These are phyloP conservation scores for Alcedo quadribrachys DNA, from an alignment of 2,797 vertebrate genomes.

Conservation along the genomic window DNA sequence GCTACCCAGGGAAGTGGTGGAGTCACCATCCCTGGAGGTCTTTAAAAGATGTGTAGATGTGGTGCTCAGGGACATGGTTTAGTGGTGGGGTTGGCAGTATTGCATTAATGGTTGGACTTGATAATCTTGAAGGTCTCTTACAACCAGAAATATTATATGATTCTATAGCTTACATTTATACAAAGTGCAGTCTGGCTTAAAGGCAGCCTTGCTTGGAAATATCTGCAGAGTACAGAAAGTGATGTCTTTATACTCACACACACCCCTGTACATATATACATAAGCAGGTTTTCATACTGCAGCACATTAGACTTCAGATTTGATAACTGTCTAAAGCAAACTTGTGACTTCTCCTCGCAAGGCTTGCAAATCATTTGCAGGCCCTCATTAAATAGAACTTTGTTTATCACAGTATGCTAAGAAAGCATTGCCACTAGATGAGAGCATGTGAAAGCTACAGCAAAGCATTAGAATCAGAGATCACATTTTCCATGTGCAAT, in stretches of 20 bases:
- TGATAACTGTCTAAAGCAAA: not conserved
- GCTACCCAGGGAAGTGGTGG: not conserved
- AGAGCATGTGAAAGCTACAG: slow-evolving; percentile 44
- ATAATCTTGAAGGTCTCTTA: not conserved
- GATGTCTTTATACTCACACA: not conserved
- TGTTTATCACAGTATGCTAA: slow-evolving; percentile 38
- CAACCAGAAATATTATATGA: not conserved
- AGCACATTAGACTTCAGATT: not conserved
- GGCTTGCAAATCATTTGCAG: slow-evolving; percentile 39
- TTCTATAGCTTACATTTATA: not conserved
- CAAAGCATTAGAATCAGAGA: slow-evolving; percentile 29
- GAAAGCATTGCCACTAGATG: slow-evolving; percentile 53
- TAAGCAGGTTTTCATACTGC: not conserved
- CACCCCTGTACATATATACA: accelerated
- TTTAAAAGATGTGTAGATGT: not conserved
- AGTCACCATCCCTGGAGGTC: not conserved
- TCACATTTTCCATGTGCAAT: slow-evolving; percentile 64
- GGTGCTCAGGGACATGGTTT: not conserved
- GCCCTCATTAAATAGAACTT: slow-evolving; percentile 27
- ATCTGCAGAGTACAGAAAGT: not conserved
- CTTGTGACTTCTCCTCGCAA: not conserved
- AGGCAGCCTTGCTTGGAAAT: not conserved
- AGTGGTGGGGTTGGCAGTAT: not conserved
- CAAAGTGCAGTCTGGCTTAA: not conserved
- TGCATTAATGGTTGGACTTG: not conserved